Evolutionary conservation across 2,797 vertebrate genomes (phyloP).

Genomic region (Poeciliopsis infans): DNA sequence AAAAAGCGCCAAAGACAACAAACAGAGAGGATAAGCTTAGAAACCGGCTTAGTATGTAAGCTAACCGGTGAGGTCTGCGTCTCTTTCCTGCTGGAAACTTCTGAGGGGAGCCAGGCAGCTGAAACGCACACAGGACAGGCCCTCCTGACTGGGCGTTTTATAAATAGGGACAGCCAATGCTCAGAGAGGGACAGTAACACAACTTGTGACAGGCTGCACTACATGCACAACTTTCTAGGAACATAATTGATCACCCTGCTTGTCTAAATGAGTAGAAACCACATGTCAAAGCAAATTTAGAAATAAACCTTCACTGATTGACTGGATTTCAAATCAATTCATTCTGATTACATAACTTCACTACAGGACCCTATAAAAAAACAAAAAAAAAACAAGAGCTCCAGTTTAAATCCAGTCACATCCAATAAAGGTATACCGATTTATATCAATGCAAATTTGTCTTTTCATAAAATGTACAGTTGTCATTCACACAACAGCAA

Average conservation of each 20-base stretch:
- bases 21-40: slow-evolving; percentile 25
- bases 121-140: slow-evolving; percentile 29
- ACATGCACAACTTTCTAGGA: slow-evolving; percentile 1
- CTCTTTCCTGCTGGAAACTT: slow-evolving; percentile 55
- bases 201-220: slow-evolving; percentile 10
- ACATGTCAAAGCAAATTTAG: slow-evolving; percentile 2
- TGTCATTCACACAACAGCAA: background rate
- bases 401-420: background rate
- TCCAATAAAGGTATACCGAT: background rate
- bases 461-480: background rate
- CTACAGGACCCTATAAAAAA: background rate
- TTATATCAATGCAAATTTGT: background rate
- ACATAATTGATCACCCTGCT: slow-evolving; percentile 2
- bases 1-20: slow-evolving; percentile 28
- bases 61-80: slow-evolving; percentile 37
- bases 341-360: background rate
- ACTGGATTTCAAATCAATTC: background rate
- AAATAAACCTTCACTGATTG: background rate
- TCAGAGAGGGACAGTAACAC: slow-evolving; percentile 20
- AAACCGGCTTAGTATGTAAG: slow-evolving; percentile 33
- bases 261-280: slow-evolving; percentile 2
- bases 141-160: slow-evolving; percentile 47
- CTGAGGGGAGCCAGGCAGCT: slow-evolving; percentile 35
- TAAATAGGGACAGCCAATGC: slow-evolving; percentile 63
- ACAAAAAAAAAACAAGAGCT: background rate